Base-by-base conservation (phyloP, 2,797 vertebrate species). In the Pseudocheirus occidentalis region DNA sequence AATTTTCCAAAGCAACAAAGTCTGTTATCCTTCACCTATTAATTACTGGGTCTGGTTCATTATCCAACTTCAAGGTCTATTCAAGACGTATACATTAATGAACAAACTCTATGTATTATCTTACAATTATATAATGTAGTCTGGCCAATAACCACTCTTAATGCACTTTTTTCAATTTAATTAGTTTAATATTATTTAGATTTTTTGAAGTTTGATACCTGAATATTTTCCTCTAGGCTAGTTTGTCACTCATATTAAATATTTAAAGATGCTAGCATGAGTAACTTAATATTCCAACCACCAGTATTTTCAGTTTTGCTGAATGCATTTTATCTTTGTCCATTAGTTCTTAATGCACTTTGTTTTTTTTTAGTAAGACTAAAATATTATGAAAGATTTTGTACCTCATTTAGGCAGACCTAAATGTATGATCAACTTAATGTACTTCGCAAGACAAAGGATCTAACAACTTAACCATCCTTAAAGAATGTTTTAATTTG, bases 261-360 rank as follows among this genome's bases (percentile, higher is more conserved):
- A 81, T 53, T 66, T 46, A 95, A 73, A 55, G 40, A 50, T 21
- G 27, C 12, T 87, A 87, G 3, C 50, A 50, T 16, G 5, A 54
- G 29, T 29, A 50, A 4, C 66, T 10, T 50, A 87, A 27, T 40
- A 27, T 46, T 81, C 7, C 40, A 81, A 46, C 40, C 2, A 27
- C 21, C 18, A 81, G 40, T 91, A 9, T 92, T 57, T 40, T 93
- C 7, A 52, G 62, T 40, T 46, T 94, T 53, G 91, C 4, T 94
- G 50, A 40, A 28, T 93, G 53, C 53, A 94, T 54, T 95, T 95
- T 92, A 95, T 90, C 18, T 94, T 97, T 95, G 40, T 87, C 21
- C 40, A 27, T 87, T 87, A 46, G 40, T 87, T 52, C 52, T 52
- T 52, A 16, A 66, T 4, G 1, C 62, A 66, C 2, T 62, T 62